phyloP scores from a whole-genome alignment of 2,797 vertebrate genomes.

The Sibirionetta formosa region DNA sequence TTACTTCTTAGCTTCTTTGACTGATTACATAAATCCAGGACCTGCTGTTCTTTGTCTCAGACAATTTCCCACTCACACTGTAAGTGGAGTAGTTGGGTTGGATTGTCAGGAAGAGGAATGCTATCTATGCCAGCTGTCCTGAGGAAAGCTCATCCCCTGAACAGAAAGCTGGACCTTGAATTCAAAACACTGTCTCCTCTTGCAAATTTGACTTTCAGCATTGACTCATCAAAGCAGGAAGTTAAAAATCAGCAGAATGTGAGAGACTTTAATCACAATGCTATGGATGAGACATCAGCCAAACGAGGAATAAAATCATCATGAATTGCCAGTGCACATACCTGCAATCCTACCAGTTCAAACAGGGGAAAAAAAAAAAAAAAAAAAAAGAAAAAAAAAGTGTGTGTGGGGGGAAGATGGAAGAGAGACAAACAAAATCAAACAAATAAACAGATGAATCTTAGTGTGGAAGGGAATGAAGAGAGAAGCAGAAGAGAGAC shows the following conservation, averaged over 20 bases:
- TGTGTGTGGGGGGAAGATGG: too few species aligned
- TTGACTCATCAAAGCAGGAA: background rate
- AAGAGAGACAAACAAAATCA: background rate
- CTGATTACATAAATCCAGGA: background rate
- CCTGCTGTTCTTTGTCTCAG: background rate
- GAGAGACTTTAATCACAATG: background rate
- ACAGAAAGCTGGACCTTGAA: background rate
- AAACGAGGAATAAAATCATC: background rate
- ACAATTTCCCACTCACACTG: background rate
- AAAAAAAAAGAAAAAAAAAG: too few species aligned
- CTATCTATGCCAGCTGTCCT: background rate
- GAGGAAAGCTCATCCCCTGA: background rate
- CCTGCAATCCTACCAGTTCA: background rate
- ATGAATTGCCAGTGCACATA: background rate
- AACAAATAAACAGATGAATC: background rate
- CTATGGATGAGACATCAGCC: background rate
- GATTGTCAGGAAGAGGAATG: background rate
- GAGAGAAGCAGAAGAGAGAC: background rate
- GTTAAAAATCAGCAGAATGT: background rate
- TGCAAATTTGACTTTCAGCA: background rate
- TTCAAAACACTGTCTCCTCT: background rate
- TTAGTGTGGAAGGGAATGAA: background rate
- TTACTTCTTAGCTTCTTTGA: background rate
- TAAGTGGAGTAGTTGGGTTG: background rate
- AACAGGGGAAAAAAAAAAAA: background rate